Evolutionary conservation across 2,888 invertebrate species (phyloP).

Genomic region (Ceramica pisi): DNA sequence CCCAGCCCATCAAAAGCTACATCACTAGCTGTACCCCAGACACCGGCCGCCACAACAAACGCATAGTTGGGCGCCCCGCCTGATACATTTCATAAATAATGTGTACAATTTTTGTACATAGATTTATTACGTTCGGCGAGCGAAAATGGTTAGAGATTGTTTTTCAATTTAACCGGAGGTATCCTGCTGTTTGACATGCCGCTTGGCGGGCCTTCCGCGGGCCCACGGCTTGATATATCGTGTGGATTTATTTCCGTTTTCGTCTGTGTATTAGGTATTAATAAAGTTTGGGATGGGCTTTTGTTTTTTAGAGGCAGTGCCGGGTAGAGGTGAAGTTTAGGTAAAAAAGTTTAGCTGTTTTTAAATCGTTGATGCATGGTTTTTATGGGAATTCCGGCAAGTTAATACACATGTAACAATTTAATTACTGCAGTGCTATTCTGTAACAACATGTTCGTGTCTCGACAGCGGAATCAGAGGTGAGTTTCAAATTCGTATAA

Average conservation of each 20-base stretch:
- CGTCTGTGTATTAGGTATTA: slow-evolving; percentile 64
- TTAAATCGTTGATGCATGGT: not conserved
- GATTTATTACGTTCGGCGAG: slow-evolving; percentile 90
- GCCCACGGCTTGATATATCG: slow-evolving; percentile 74
- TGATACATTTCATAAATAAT: slow-evolving; percentile 90
- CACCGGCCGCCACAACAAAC: slow-evolving; percentile 76
- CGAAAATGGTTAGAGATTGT: slow-evolving; percentile 91
- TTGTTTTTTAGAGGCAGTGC: slow-evolving; percentile 35
- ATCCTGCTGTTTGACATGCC: slow-evolving; percentile 89
- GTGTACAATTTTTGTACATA: slow-evolving; percentile 91
- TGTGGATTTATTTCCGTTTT: slow-evolving; percentile 69
- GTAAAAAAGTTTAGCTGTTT: not conserved
- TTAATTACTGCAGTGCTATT: too few relatives aligned
- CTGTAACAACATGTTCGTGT: too few relatives aligned
- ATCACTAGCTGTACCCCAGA: slow-evolving; percentile 55
- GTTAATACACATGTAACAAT: not conserved
- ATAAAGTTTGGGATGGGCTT: slow-evolving; percentile 49
- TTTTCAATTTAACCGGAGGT: slow-evolving; percentile 90
- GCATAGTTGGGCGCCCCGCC: slow-evolving; percentile 80
- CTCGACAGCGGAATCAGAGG: too few relatives aligned
- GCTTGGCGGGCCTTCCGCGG: slow-evolving; percentile 80
- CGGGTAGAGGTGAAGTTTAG: not conserved
- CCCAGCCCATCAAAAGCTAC: slow-evolving; percentile 6
- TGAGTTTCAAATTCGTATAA: too few relatives aligned
- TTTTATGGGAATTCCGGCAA: not conserved